Evolutionary conservation across 1,140 invertebrate genomes (phyloP), one percentile per base, ranked within the genome.

Genomic region (Magallana ariakensis): DNA sequence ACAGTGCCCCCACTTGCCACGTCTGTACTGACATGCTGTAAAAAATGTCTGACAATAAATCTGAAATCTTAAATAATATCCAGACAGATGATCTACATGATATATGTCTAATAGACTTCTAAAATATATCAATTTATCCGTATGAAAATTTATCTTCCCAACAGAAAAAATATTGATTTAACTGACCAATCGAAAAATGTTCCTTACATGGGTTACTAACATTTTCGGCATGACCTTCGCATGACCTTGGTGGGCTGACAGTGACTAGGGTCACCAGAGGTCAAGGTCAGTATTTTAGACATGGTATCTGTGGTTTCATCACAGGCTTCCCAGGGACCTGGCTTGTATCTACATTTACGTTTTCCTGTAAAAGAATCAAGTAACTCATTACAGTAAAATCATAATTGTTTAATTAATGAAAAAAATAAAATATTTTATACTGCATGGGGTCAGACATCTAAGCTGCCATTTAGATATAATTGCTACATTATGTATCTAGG

Each of bases 1-100:
- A 90, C 92, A 92, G 2, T 75, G 82, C 75, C 89, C 89, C 91
- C 91, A 92, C 10, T 90, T 84, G 11, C 92, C 92, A 84, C 83
- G 62, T 5, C 81, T 87, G 55, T 91, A 92, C 75, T 91, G 90
- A 87, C 92, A 92, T 22, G 88, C 92, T 92, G 85, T 13, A 84
- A 82, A 81, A 80, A 83, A 54, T 33, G 33, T 33, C 33, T 1
- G 33, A 33, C 33, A 33, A 3, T 33, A 33, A 33, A 33, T 3
- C 33, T 33, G 33, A 33, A 4, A 33, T 33, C 33, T 33, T 33
- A 33, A 1, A 3, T 33, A 33, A 33, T 4, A 33, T 33, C 33
- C 33, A 33, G 1, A 33, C 33, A 33, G 33, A 33, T 33, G 4
- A 33, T 4, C 33, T 33, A 33, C 33, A 33, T 33, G 33, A 33